Conservation (phyloP, 2,113 vertebrate genomes). For the Neodontobutis hainanensis region DNA sequence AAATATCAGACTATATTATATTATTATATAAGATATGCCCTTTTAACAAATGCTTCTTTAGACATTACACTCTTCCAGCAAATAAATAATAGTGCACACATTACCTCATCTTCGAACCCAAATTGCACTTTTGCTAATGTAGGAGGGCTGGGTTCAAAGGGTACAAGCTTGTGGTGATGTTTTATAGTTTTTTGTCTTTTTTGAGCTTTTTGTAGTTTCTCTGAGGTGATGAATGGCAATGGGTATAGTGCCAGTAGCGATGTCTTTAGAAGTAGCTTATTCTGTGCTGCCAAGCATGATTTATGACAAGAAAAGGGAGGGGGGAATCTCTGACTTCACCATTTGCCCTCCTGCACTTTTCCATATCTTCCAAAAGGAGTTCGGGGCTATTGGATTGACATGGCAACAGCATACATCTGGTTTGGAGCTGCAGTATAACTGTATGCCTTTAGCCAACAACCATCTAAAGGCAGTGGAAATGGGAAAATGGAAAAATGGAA, state of each 20-base stretch:
- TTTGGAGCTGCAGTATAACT: constrained; percentile 43
- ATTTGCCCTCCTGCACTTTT: constrained; percentile 78
- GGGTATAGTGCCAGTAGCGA: constrained; percentile 76
- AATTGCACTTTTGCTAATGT: constrained; percentile 62
- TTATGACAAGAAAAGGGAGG: constrained; percentile 73
- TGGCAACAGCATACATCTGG: constrained; percentile 71
- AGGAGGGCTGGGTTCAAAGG: constrained; percentile 48
- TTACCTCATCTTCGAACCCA: constrained; percentile 39
- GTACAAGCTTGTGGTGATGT: constrained; percentile 57
- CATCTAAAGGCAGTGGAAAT: constrained; percentile 47
- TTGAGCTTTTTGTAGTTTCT: constrained; percentile 66
- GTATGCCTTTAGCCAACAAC: constrained; percentile 32
- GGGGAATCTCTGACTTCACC: constrained; percentile 75
- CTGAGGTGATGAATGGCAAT: constrained; percentile 78
- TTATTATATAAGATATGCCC: too few relatives aligned
- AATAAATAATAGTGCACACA: constrained; percentile 61
- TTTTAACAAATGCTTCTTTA: too few relatives aligned
- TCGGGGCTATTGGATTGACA: constrained; percentile 70
- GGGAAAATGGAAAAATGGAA: constrained; percentile 50
- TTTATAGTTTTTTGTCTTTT: constrained; percentile 29
- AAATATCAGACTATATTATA: too few relatives aligned
- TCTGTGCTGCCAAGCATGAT: constrained; percentile 80
- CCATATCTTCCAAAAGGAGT: constrained; percentile 66
- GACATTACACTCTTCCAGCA: constrained; percentile 5
- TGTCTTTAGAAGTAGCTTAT: constrained; percentile 78